phyloP scores from a whole-genome alignment of 1,140 invertebrate species.

The Euwallacea fornicatus region DNA sequence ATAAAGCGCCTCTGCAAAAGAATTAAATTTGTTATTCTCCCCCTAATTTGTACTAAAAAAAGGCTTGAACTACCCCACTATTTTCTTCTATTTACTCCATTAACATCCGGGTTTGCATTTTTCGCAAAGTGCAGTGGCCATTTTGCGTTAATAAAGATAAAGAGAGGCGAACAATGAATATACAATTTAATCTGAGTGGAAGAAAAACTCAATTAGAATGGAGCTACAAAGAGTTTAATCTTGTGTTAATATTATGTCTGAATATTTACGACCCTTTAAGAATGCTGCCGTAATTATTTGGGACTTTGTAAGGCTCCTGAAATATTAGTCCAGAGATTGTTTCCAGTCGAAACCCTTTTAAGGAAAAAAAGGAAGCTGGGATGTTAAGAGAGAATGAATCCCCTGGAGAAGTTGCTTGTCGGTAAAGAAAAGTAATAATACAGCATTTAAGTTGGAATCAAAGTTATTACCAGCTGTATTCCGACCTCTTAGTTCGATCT shows the following conservation, averaged over 20 bases:
- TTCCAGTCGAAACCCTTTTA: constrained; percentile 15
- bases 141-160: constrained; percentile 30
- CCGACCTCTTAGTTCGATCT: too few species aligned
- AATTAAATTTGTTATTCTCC: constrained; percentile 20
- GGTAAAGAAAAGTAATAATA: neutral
- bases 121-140: constrained; percentile 25
- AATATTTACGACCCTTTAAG: constrained; percentile 31
- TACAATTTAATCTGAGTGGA: constrained; percentile 29
- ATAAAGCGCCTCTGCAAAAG: constrained; percentile 6
- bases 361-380: constrained; percentile 8
- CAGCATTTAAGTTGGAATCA: too few species aligned
- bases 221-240: constrained; percentile 30
- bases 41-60: constrained; percentile 21
- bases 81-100: constrained; percentile 30
- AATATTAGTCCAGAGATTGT: constrained; percentile 24
- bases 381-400: constrained; percentile 8
- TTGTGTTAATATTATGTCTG: constrained; percentile 36
- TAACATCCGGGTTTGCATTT: constrained; percentile 30
- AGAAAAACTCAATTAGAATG: constrained; percentile 33
- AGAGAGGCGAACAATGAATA: constrained; percentile 24
- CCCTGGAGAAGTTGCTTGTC: constrained; percentile 5
- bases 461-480: too few species aligned
- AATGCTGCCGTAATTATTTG: constrained; percentile 27
- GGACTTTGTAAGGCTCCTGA: constrained; percentile 27
- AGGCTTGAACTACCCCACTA: constrained; percentile 8